Evolutionary conservation across 2,113 vertebrate species (phyloP).

Genomic region (Haplochromis burtoni): DNA sequence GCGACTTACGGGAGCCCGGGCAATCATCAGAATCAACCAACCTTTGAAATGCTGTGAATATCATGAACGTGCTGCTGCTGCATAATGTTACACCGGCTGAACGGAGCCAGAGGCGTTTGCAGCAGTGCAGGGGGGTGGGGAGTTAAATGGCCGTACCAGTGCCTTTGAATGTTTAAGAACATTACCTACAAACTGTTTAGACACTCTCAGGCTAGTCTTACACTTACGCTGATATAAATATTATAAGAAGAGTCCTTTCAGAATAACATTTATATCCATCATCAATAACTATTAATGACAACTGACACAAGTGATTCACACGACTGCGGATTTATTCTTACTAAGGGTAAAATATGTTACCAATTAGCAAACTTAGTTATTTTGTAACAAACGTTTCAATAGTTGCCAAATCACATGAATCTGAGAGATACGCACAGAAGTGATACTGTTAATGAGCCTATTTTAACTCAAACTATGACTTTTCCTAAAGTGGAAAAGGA

Average conservation of each 20-base stretch:
- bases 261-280: not conserved
- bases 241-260: not conserved
- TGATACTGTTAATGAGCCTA: not conserved
- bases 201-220: not conserved
- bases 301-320: not conserved
- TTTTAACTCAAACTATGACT: not conserved
- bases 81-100: not conserved
- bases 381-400: not conserved
- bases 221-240: not conserved
- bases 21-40: slow-evolving; percentile 41
- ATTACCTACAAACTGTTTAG: not conserved
- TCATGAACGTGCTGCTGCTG: not conserved
- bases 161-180: slow-evolving; percentile 4
- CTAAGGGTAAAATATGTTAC: not conserved
- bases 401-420: not conserved
- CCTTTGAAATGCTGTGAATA: slow-evolving; percentile 39
- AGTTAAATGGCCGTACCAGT: not conserved
- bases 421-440: not conserved
- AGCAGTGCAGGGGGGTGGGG: not conserved
- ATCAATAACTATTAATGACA: not conserved
- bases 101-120: not conserved
- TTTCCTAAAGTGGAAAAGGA: not conserved
- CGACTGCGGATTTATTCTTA: not conserved
- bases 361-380: not conserved
- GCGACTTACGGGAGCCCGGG: not conserved